These are phyloP conservation scores for Brenthis hecate DNA, from an alignment of 2,888 invertebrate species.

Conservation along the genomic window DNA sequence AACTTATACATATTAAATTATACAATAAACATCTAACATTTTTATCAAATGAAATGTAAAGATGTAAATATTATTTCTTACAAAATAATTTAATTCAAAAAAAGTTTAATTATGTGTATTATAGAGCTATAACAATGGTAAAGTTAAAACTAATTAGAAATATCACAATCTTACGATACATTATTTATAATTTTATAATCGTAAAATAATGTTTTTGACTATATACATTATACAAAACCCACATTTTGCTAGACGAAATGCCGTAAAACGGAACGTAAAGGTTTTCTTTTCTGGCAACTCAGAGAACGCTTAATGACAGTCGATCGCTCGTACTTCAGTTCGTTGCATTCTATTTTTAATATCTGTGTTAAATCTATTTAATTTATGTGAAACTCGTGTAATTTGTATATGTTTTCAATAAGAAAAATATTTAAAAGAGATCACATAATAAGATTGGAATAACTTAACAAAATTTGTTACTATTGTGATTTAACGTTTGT, in stretches of 20 bases:
- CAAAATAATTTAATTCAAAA: no score
- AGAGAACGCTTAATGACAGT: slow-evolving; percentile 10
- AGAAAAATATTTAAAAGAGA: background rate
- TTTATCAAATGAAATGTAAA: no score
- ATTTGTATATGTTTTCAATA: background rate
- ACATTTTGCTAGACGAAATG: background rate
- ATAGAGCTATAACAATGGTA: no score
- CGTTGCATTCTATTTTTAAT: slow-evolving; percentile 5
- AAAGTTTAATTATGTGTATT: no score
- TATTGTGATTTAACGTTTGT: slow-evolving; percentile 1
- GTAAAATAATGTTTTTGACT: no score
- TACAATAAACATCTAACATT: no score
- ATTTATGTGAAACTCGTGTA: background rate
- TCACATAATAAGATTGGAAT: background rate
- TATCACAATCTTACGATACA: no score
- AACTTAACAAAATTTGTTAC: background rate
- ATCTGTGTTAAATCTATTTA: background rate
- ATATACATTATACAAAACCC: no score
- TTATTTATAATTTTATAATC: no score
- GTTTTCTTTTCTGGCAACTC: slow-evolving; percentile 17
- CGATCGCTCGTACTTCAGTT: background rate
- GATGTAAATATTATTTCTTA: no score
- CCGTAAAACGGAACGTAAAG: slow-evolving; percentile 6
- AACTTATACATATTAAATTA: no score
- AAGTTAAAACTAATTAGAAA: no score